A percentile compares a stretch with the other conserved stretches of the same genome.
Evolutionary conservation across 2,113 vertebrate species (phyloP).

Genomic region (Callopanchax toddi): DNA sequence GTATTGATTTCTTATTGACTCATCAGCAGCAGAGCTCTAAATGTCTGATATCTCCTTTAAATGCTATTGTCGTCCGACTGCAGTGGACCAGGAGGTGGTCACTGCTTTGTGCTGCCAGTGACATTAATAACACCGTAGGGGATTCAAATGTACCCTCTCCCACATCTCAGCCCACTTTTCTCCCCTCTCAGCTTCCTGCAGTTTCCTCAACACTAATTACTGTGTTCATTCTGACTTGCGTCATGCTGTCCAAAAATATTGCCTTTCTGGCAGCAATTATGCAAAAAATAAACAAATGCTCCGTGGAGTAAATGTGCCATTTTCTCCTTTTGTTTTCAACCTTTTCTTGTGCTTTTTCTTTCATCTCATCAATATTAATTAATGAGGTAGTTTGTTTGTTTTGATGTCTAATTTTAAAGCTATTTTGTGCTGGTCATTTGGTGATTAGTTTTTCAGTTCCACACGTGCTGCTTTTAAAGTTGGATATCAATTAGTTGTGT

Average conservation of each 20-base stretch:
- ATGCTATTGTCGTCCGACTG: constrained; percentile 20
- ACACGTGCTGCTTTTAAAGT: not conserved
- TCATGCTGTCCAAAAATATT: constrained; percentile 75
- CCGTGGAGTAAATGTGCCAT: constrained; percentile 36
- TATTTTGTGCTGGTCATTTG: not conserved
- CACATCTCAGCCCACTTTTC: constrained; percentile 42
- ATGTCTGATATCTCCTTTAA: constrained; percentile 30
- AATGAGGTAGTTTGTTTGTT: not conserved
- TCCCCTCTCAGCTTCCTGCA: constrained; percentile 40
- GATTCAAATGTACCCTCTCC: constrained; percentile 54
- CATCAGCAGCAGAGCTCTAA: constrained; percentile 13
- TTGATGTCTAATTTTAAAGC: not conserved
- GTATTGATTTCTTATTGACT: not conserved
- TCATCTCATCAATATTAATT: not conserved
- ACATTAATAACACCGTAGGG: constrained; percentile 72
- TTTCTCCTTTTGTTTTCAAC: constrained; percentile 7
- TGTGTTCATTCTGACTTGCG: constrained; percentile 74
- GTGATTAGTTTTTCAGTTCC: constrained; percentile 15
- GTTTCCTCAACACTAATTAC: constrained; percentile 74
- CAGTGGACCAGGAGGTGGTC: constrained; percentile 47
- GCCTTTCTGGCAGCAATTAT: constrained; percentile 70
- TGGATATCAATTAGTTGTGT: not conserved
- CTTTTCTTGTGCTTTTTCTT: not conserved
- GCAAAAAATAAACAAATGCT: constrained; percentile 53
- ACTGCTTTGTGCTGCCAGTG: constrained; percentile 51